Evolutionary conservation across 1,140 invertebrate species (phyloP).

Genomic region (Zaprionus kolodkinae): DNA sequence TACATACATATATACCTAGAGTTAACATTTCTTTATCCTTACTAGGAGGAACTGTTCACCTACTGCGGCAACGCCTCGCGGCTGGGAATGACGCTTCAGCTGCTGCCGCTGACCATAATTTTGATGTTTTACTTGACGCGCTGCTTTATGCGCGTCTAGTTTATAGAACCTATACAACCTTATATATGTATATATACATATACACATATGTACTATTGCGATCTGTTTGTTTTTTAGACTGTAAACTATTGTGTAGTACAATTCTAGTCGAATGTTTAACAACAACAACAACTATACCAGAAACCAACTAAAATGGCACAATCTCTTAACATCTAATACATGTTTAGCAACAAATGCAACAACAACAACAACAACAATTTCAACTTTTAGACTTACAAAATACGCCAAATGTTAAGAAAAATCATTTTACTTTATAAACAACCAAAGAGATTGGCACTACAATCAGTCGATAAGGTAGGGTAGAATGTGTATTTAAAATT

Average conservation of each 20-base stretch:
- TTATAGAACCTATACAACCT: constrained; percentile 52
- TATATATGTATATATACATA: constrained; percentile 41
- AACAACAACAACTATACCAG: constrained; percentile 36
- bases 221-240: constrained; percentile 64
- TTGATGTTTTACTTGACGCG: constrained; percentile 76
- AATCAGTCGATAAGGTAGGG: background rate
- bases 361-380: constrained; percentile 52
- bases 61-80: constrained; percentile 80
- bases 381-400: constrained; percentile 74
- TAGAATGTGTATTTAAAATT: background rate
- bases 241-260: constrained; percentile 70
- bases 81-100: constrained; percentile 64
- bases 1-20: background rate
- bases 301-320: constrained; percentile 55
- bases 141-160: constrained; percentile 71
- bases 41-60: constrained; percentile 73
- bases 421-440: constrained; percentile 51
- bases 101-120: constrained; percentile 76
- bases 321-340: constrained; percentile 61
- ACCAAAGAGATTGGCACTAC: background rate
- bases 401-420: constrained; percentile 70
- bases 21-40: background rate
- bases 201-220: constrained; percentile 56
- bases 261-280: constrained; percentile 76
- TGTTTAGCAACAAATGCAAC: constrained; percentile 51